These are phyloP conservation scores for Chaetodon auriga DNA, from an alignment of 2,113 vertebrate species.

Conservation along the genomic window DNA sequence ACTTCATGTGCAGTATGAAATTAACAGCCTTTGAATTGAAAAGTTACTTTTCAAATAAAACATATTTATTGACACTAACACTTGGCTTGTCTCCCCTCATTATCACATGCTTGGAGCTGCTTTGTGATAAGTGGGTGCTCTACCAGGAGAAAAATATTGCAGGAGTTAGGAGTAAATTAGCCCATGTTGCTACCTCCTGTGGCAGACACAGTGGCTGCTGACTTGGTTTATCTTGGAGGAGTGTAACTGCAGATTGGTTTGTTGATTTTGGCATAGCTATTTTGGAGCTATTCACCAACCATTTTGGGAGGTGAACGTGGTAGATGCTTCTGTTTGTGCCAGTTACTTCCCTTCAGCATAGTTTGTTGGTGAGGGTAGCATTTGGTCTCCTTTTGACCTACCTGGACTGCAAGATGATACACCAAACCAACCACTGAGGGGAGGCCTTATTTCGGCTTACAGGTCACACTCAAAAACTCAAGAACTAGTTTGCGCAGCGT, in stretches of 20 bases:
- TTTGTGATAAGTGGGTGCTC: background rate
- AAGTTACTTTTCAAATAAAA: background rate
- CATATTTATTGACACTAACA: background rate
- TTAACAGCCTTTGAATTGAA: background rate
- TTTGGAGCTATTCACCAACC: background rate
- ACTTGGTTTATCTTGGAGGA: constrained; percentile 3
- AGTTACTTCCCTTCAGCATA: background rate
- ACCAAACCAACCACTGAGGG: background rate
- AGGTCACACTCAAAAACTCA: no score
- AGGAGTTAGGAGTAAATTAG: background rate
- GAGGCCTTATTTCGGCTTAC: no score
- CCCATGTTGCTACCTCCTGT: background rate
- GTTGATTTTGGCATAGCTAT: constrained; percentile 12
- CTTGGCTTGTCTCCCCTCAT: background rate
- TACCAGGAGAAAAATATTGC: background rate
- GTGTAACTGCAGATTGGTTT: background rate
- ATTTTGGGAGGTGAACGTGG: background rate
- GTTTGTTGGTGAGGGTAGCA: background rate
- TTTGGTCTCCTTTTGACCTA: background rate
- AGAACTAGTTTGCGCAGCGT: no score
- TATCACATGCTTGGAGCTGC: background rate
- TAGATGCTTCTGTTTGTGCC: background rate
- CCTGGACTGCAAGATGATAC: background rate
- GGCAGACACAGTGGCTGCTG: background rate
- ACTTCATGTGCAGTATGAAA: background rate